Base-by-base conservation (phyloP, 2,888 invertebrate species). In the Ophion ventricosus region DNA sequence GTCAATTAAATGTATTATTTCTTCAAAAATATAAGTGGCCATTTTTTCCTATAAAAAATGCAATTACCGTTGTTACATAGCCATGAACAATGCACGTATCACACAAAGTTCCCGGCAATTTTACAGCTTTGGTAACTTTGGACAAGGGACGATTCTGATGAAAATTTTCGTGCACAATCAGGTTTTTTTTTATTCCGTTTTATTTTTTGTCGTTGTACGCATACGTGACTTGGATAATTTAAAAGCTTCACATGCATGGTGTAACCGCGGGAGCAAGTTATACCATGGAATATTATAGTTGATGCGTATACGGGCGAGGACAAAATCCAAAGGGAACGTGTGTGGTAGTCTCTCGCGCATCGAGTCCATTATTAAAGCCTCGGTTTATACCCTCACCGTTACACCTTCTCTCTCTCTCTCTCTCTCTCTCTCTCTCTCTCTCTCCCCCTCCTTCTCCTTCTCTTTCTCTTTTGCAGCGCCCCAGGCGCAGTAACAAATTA, bases 401-500 rank as follows among this genome's bases (percentile, higher is more conserved):
- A 54, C 67, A 54, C 23, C 43, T 43, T 40, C 64, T 11, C 25
- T 4, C 26, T 10, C 54, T 23, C 23, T 70, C 61, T 64, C 66
- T 20, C 17, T 49, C 49, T 14, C 1, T 14, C 49, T 14, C 43
- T 14, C 43, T 14, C 43, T 14, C 49, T 14, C 49, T 49, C 49
- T 49, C 49, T 14, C 49, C 17, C 3, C 1, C 17, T 17, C 49
- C 2, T 3, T 14, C 0, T 49, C 14, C 49, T 49, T 49, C 49
- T 49, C 49, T 17, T 73, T 73, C 72, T 35, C 35, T 54, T 66
- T 49, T 56, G 23, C 56, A 25, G 63, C 29, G 76, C 56, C 82
- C 61, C 70, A 73, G 85, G 80, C 66, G 78, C 80, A 76, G 84
- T 85, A 88, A 88, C 89, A 89, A 88, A 89, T 90, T 90, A 88